Conservation (phyloP, 2,888 invertebrate species). For the Argyra leucocephala region DNA sequence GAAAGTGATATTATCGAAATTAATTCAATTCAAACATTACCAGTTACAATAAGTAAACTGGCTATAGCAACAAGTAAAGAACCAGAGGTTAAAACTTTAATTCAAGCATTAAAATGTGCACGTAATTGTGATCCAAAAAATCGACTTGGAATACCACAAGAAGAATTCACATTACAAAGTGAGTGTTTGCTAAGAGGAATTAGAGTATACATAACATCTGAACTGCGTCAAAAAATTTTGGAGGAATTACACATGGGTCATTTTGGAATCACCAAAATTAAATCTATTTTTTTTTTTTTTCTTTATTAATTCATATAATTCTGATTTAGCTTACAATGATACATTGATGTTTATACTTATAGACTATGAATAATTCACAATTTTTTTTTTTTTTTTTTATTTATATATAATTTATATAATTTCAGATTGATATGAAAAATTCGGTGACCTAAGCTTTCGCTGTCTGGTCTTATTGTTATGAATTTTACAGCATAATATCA, state of each 20-base stretch:
- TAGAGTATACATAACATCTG: slow-evolving; percentile 22
- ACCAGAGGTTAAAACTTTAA: slow-evolving; percentile 15
- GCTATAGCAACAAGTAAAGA: slow-evolving; percentile 14
- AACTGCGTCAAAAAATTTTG: slow-evolving; percentile 20
- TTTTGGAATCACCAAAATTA: slow-evolving; percentile 17
- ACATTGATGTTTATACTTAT: too few relatives aligned
- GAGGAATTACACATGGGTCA: slow-evolving; percentile 22
- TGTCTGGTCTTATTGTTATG: too few relatives aligned
- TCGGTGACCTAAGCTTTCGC: too few relatives aligned
- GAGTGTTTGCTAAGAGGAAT: slow-evolving; percentile 23
- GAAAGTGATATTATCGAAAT: slow-evolving; percentile 20
- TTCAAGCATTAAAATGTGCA: slow-evolving; percentile 17
- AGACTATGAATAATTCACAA: too few relatives aligned
- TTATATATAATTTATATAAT: too few relatives aligned
- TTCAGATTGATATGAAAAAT: too few relatives aligned
- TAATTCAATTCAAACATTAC: slow-evolving; percentile 19
- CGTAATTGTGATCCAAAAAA: slow-evolving; percentile 15
- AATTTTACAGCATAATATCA: too few relatives aligned
- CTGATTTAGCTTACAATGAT: too few relatives aligned
- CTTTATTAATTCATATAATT: too few relatives aligned
- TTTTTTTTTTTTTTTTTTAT: too few relatives aligned
- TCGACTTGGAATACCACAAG: slow-evolving; percentile 19
- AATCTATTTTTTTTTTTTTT: too few relatives aligned
- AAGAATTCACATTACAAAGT: slow-evolving; percentile 22
- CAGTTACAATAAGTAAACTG: slow-evolving; percentile 19